Percentiles rank a stretch among this genome's conserved stretches.
These are phyloP conservation scores for Clanis bilineata DNA, from an alignment of 2,888 invertebrate genomes.

Conservation along the genomic window DNA sequence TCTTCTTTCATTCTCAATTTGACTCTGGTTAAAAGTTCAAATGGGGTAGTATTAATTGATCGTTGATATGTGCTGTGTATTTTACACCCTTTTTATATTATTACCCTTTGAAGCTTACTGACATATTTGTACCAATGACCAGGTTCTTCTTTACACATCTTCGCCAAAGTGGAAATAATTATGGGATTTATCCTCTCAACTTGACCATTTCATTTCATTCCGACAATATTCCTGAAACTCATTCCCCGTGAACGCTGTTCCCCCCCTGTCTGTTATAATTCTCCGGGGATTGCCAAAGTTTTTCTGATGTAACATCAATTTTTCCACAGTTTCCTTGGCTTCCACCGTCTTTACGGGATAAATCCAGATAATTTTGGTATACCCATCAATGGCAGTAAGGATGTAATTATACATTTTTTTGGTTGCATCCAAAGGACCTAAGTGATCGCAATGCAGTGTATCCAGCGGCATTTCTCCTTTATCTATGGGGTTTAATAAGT, in stretches of 20 bases:
- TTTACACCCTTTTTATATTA: too few species aligned
- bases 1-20: background rate
- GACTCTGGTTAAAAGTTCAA: background rate
- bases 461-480: too few species aligned
- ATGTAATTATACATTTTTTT: background rate
- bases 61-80: background rate
- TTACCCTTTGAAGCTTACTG: background rate
- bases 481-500: too few species aligned
- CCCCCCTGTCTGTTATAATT: background rate
- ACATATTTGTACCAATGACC: conserved; percentile 2
- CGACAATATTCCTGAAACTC: background rate
- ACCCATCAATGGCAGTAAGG: background rate
- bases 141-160: background rate
- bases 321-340: background rate
- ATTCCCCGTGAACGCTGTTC: background rate
- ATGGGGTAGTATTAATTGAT: background rate
- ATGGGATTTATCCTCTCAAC: background rate
- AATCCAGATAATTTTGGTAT: background rate
- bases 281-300: background rate
- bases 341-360: background rate
- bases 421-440: background rate
- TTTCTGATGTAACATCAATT: background rate
- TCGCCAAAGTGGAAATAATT: background rate
- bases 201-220: background rate
- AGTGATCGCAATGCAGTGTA: too few species aligned